phyloP scores from a whole-genome alignment of 2,888 invertebrate genomes.

The Cataglyphis altisquamis region DNA sequence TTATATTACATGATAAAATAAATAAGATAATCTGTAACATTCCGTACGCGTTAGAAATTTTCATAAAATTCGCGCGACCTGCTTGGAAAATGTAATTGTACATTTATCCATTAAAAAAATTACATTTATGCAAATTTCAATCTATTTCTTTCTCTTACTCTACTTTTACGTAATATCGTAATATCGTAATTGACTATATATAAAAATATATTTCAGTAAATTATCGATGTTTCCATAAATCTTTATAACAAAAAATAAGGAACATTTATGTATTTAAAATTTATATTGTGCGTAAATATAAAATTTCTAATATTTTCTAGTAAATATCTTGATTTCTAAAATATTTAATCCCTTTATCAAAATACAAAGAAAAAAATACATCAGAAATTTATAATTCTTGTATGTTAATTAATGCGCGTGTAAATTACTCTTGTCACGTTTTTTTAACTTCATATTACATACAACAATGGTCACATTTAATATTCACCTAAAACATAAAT shows the following conservation, averaged over 20 bases:
- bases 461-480: neutral
- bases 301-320: neutral
- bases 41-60: neutral
- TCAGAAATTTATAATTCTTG: conserved; percentile 7
- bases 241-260: neutral
- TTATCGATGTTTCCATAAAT: neutral
- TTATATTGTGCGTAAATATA: neutral
- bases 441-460: conserved; percentile 2
- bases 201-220: conserved; percentile 3
- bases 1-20: neutral
- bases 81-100: conserved; percentile 35
- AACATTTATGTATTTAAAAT: neutral
- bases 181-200: neutral
- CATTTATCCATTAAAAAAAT: conserved; percentile 27
- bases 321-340: neutral
- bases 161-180: neutral
- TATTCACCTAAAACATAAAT: conserved; percentile 9
- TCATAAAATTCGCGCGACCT: neutral
- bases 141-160: conserved; percentile 10
- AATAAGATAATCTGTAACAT: conserved; percentile 23
- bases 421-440: conserved; percentile 2
- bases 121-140: neutral
- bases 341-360: neutral
- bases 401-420: neutral
- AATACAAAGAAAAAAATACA: neutral